These are phyloP conservation scores for Acrocephalus kingi DNA, from an alignment of 2,113 vertebrate genomes.

Conservation along the genomic window DNA sequence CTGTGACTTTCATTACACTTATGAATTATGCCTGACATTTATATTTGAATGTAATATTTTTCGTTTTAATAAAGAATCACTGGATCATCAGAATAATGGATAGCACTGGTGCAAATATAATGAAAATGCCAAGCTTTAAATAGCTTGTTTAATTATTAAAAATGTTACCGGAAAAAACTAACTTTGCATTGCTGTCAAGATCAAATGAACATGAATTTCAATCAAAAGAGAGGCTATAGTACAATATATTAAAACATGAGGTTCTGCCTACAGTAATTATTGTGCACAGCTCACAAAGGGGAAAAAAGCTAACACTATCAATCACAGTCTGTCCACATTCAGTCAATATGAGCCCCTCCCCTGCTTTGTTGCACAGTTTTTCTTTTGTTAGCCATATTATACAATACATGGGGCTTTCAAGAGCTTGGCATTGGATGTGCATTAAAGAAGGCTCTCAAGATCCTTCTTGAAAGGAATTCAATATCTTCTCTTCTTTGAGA, in stretches of 20 bases:
- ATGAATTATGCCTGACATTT: slow-evolving; percentile 65
- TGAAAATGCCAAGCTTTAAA: slow-evolving; percentile 66
- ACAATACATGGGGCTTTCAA: slow-evolving; percentile 17
- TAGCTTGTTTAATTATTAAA: slow-evolving; percentile 74
- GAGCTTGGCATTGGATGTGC: slow-evolving; percentile 19
- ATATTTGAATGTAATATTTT: slow-evolving; percentile 61
- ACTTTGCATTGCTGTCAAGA: slow-evolving; percentile 62
- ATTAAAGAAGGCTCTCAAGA: slow-evolving; percentile 49
- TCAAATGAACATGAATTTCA: slow-evolving; percentile 72
- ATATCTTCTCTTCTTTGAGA: slow-evolving; percentile 58
- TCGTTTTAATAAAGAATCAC: slow-evolving; percentile 66
- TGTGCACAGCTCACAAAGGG: slow-evolving; percentile 31
- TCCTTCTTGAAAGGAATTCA: slow-evolving; percentile 67
- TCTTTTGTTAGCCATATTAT: slow-evolving; percentile 31
- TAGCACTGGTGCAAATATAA: slow-evolving; percentile 60
- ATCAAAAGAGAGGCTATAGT: slow-evolving; percentile 59
- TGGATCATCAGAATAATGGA: slow-evolving; percentile 64
- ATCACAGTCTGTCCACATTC: slow-evolving; percentile 11
- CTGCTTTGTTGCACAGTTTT: slow-evolving; percentile 32
- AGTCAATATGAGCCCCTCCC: slow-evolving; percentile 38
- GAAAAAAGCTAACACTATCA: slow-evolving; percentile 55
- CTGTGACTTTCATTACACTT: slow-evolving; percentile 31
- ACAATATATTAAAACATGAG: slow-evolving; percentile 69
- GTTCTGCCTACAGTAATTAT: slow-evolving; percentile 60
- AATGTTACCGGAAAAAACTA: slow-evolving; percentile 65